Conservation (phyloP, 2,113 vertebrate species). For the Willisornis vidua region DNA sequence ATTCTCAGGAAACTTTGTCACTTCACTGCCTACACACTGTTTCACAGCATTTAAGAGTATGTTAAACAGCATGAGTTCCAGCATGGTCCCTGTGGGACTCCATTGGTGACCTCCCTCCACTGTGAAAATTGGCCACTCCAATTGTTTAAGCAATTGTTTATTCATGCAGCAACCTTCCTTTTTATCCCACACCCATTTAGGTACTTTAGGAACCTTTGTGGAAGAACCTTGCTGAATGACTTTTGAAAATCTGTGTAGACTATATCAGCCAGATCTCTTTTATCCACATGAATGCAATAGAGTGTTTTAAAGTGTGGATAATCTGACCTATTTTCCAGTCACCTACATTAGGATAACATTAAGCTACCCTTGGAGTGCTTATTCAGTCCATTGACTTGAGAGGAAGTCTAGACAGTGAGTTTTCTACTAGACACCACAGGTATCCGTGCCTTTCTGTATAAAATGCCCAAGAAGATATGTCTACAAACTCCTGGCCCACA, state of each 20-base stretch:
- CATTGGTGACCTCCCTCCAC: background rate
- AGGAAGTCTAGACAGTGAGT: background rate
- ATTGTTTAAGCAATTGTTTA: conserved; percentile 40
- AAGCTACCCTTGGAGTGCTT: background rate
- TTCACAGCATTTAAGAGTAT: background rate
- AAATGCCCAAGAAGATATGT: background rate
- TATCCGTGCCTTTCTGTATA: background rate
- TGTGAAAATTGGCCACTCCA: conserved; percentile 32
- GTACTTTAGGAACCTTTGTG: background rate
- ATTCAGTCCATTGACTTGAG: background rate
- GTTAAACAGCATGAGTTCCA: background rate
- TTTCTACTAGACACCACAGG: background rate
- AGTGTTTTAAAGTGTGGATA: conserved; percentile 8
- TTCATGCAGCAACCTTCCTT: conserved; percentile 8
- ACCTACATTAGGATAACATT: background rate
- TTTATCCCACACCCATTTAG: background rate
- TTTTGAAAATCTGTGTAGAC: background rate
- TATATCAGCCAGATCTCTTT: background rate
- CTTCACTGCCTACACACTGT: background rate
- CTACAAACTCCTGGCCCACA: background rate
- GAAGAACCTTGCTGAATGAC: background rate
- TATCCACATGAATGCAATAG: background rate
- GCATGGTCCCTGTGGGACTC: background rate
- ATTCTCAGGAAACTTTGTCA: background rate
- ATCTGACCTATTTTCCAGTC: conserved; percentile 25